Conservation (phyloP, 2,113 vertebrate species). For the Sterrhoptilus dennistouni region DNA sequence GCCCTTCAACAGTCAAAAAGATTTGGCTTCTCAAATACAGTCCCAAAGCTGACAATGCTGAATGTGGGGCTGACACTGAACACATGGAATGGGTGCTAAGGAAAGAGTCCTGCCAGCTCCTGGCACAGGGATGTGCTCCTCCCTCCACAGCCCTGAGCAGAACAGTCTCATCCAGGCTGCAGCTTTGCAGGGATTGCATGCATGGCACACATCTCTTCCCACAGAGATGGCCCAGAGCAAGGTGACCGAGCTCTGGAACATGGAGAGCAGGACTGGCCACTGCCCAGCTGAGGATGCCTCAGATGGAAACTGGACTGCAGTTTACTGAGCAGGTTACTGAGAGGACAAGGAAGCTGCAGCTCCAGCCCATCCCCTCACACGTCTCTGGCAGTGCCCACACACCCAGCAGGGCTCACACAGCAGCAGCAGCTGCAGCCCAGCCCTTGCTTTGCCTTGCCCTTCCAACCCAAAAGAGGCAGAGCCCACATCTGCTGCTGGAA, state of each 20-base stretch:
- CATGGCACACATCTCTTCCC: not conserved
- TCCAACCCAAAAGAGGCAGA: too few species aligned
- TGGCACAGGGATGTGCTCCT: not conserved
- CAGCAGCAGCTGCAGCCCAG: not conserved
- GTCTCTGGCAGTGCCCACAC: not conserved
- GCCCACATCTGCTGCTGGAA: too few species aligned
- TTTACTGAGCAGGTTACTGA: not conserved
- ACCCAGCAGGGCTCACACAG: not conserved
- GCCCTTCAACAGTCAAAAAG: not conserved
- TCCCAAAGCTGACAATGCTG: too few species aligned
- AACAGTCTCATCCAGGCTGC: not conserved
- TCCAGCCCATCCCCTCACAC: not conserved
- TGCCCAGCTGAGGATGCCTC: not conserved
- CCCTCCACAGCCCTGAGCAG: not conserved
- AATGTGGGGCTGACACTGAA: too few species aligned
- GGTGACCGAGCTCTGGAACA: not conserved
- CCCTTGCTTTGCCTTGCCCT: not conserved
- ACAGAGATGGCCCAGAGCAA: not conserved
- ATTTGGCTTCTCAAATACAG: too few species aligned
- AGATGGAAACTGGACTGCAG: not conserved
- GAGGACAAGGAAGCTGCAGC: not conserved
- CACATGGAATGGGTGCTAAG: too few species aligned
- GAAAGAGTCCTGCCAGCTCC: too few species aligned
- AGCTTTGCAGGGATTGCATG: not conserved
- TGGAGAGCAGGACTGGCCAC: not conserved